These are phyloP conservation scores for Idris sp. DNA, from an alignment of 1,140 invertebrate genomes.

Conservation along the genomic window DNA sequence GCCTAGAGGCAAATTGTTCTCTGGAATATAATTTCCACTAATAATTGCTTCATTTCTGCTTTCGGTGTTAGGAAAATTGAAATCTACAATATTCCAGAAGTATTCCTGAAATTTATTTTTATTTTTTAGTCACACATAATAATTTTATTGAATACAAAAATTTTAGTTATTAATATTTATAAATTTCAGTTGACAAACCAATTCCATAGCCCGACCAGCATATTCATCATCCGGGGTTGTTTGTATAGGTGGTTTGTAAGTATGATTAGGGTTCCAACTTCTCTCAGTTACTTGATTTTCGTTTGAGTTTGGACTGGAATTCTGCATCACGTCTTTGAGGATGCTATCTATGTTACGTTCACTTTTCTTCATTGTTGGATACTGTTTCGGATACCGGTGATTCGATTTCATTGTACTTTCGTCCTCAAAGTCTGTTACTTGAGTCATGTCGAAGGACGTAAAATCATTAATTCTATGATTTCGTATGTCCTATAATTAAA, in stretches of 20 bases:
- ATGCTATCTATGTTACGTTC: conserved; percentile 49
- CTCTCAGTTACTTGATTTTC: conserved; percentile 20
- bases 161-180: no score
- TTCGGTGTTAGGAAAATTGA: conserved; percentile 77
- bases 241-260: conserved; percentile 56
- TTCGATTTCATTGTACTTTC: conserved; percentile 38
- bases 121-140: no score
- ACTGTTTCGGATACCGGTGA: conserved; percentile 42
- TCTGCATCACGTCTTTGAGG: conserved; percentile 29
- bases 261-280: conserved; percentile 54
- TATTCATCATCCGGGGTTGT: conserved; percentile 65
- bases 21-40: conserved; percentile 81
- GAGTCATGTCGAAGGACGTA: conserved; percentile 36
- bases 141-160: no score
- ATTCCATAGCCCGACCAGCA: conserved; percentile 73
- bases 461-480: conserved; percentile 45
- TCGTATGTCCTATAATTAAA: conserved; percentile 37
- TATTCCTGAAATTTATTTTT: conserved; percentile 70
- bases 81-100: conserved; percentile 81
- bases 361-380: conserved; percentile 38
- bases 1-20: conserved; percentile 86
- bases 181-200: conserved; percentile 60
- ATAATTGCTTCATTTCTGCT: conserved; percentile 75
- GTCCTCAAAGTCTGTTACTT: conserved; percentile 32
- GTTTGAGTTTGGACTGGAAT: conserved; percentile 15